Base-by-base conservation (phyloP, 2,113 vertebrate species). In the Myotis davidii region DNA sequence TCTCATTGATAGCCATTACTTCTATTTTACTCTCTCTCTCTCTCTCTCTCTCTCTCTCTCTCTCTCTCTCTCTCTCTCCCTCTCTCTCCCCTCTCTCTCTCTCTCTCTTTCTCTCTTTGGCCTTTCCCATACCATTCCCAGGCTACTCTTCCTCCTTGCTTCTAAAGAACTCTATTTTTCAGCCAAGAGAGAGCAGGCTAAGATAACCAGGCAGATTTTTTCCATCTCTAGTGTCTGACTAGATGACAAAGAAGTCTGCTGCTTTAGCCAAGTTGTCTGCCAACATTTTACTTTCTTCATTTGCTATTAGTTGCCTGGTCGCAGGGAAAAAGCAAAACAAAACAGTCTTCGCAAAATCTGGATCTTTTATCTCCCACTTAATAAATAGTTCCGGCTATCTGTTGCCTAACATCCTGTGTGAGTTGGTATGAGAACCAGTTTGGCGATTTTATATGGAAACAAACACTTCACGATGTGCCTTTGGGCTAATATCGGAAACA, bases 221-320 rank as follows among this genome's bases (percentile, higher is more conserved):
- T 42, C 56, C 32, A 95, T 85, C 42, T 52, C 50, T 61, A 65
- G 50, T 74, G 89, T 97, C 92, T 95, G 77, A 87, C 50, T 64
- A 90, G 54, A 94, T 92, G 92, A 97, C 77, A 96, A 89, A 96
- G 88, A 83, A 70, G 94, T 96, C 96, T 96, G 76, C 42, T 83
- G 61, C 70, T 88, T 90, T 61, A 72, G 92, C 96, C 88, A 86
- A 92, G 45, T 79, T 61, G 65, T 88, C 85, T 87, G 97, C 93
- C 85, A 91, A 77, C 82, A 94, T 97, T 95, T 95, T 48, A 72
- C 14, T 79, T 94, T 92, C 45, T 89, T 88, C 70, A 42, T 50
- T 95, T 95, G 42, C 85, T 94, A 3, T 88, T 85, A 85, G 50
- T 87, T 94, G 82, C 67, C 45, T 81, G 64, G 73, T 90, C n/a